Evolutionary conservation across 2,888 invertebrate genomes (phyloP), one percentile per base, ranked within the genome.

Genomic region (Anoncus sp.): DNA sequence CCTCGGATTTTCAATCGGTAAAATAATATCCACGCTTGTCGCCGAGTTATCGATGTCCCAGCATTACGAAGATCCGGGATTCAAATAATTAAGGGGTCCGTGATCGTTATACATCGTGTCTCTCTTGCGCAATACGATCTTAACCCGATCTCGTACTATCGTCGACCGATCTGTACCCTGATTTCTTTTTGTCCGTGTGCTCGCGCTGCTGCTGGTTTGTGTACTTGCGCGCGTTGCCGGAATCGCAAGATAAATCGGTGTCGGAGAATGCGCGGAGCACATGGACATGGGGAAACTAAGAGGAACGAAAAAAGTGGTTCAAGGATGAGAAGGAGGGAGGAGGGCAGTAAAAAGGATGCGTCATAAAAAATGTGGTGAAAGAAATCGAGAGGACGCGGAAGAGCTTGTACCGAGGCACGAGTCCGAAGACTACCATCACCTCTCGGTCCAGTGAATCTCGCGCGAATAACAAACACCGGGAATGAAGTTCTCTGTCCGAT

Each of bases 91-190:
- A 83, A 85, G 80, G 78, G 77, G 78, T 83, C 79, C 79, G 66
- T 83, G 78, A 76, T 71, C 75, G 83, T 67, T 82, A 20, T 18
- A 57, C 27, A 63, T 53, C 51, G 59, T 60, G 72, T 77, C 75
- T 85, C 84, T 85, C 85, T 85, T 85, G 83, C 82, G 82, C 83
- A 85, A 84, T 75, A 57, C 82, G 81, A 83, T 84, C 83, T 81
- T 53, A 60, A 76, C 79, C 57, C 66, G 65, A 65, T 59, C 49
- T 73, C 69, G 31, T 60, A 77, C 47, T 74, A 72, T 70, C 53
- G 65, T 43, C 83, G 83, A 83, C 57, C 77, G 77, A 86, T 86
- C 84, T 85, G 77, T 71, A 69, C 70, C 59, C n/a, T n/a, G 57
- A 60, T 70, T 70, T 55, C 43, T 75, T 70, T 57, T 63, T 53